These are phyloP conservation scores for Circaetus gallicus DNA, from an alignment of 2,113 vertebrate species.

Conservation along the genomic window DNA sequence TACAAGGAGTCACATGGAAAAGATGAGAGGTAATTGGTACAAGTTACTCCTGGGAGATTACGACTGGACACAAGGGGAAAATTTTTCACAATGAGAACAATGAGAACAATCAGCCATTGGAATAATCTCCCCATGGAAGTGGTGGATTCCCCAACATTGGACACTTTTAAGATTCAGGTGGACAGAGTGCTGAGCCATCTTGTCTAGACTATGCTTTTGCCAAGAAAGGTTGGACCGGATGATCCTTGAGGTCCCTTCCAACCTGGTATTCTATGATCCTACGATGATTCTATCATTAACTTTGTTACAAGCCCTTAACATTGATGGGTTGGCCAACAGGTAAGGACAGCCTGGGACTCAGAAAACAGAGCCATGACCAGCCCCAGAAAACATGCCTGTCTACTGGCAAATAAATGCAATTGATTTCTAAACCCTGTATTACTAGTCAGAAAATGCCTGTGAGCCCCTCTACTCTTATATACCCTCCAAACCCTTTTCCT, in stretches of 20 bases:
- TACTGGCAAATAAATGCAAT: not conserved
- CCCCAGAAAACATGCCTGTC: not conserved
- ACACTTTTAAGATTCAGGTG: not conserved
- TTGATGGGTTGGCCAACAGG: not conserved
- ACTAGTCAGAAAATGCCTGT: not conserved
- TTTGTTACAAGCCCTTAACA: not conserved
- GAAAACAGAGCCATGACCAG: not conserved
- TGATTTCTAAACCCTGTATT: not conserved
- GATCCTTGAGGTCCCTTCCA: not conserved
- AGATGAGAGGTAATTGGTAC: not conserved
- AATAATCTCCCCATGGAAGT: not conserved
- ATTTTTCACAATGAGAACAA: not conserved
- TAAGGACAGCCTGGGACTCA: not conserved
- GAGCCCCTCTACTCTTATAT: not conserved
- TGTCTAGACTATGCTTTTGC: not conserved
- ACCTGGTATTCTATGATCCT: not conserved
- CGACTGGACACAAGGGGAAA: not conserved
- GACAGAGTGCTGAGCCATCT: not conserved
- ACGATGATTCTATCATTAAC: not conserved
- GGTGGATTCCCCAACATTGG: not conserved
- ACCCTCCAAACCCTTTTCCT: not conserved
- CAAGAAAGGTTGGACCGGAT: not conserved
- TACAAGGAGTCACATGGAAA: not conserved
- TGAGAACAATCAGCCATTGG: not conserved
- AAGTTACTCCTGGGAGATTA: not conserved